These are phyloP conservation scores for Drosophila littoralis DNA, from an alignment of 1,140 invertebrate genomes.

Conservation along the genomic window DNA sequence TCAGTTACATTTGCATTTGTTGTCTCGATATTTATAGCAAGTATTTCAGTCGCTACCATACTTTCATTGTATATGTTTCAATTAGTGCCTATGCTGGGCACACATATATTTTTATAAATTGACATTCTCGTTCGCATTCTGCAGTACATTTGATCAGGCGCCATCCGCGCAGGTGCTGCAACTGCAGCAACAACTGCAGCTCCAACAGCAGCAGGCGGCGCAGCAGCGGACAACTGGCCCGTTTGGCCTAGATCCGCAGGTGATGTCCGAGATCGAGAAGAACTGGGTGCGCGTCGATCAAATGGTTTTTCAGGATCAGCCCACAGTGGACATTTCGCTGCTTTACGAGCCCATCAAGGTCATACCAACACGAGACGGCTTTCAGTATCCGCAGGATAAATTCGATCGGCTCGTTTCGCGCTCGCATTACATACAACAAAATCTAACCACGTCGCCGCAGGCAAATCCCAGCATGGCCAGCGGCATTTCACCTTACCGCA, in stretches of 20 bases:
- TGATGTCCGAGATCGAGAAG: slow-evolving; percentile 87
- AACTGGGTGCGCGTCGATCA: slow-evolving; percentile 80
- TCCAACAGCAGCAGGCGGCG: slow-evolving; percentile 65
- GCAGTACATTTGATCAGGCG: slow-evolving; percentile 78
- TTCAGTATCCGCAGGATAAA: slow-evolving; percentile 85
- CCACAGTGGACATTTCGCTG: slow-evolving; percentile 85
- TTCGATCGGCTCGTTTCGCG: slow-evolving; percentile 84
- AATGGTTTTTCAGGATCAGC: slow-evolving; percentile 83
- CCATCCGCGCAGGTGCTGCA: slow-evolving; percentile 62
- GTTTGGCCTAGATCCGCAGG: slow-evolving; percentile 89
- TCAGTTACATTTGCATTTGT: slow-evolving; percentile 17
- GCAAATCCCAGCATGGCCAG: slow-evolving; percentile 36
- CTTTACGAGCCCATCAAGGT: slow-evolving; percentile 86
- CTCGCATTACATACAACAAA: slow-evolving; percentile 64
- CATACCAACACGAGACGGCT: slow-evolving; percentile 82
- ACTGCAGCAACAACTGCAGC: slow-evolving; percentile 61
- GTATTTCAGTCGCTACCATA: slow-evolving; percentile 5
- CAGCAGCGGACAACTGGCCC: slow-evolving; percentile 86
- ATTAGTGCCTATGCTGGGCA: background rate
- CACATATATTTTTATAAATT: background rate
- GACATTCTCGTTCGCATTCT: background rate
- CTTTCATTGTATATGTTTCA: slow-evolving; percentile 11
- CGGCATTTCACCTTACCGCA: slow-evolving; percentile 69
- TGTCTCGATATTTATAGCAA: slow-evolving; percentile 6
- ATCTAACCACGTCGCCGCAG: slow-evolving; percentile 54